phyloP scores from a whole-genome alignment of 1,140 invertebrate species.

The Coboldia fuscipes region DNA sequence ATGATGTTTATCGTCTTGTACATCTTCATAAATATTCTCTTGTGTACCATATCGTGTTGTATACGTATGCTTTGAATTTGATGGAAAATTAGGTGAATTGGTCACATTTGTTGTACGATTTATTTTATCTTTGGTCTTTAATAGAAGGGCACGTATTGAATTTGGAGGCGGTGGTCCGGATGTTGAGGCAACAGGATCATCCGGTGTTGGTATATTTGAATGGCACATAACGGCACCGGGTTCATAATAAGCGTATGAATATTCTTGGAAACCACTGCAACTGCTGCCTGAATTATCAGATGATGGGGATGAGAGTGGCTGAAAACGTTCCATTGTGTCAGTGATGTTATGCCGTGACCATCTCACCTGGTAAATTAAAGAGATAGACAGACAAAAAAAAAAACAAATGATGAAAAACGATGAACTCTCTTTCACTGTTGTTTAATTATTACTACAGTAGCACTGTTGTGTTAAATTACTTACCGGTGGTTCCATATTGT shows the following conservation, averaged over 20 bases:
- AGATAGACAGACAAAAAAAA: too few relatives aligned
- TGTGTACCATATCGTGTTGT: conserved; percentile 58
- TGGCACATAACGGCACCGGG: conserved; percentile 28
- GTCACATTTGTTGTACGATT: conserved; percentile 10
- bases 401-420: too few relatives aligned
- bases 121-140: conserved; percentile 14
- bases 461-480: too few relatives aligned
- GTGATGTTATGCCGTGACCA: conserved; percentile 23
- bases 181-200: conserved; percentile 16
- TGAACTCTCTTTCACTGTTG: too few relatives aligned
- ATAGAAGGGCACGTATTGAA: conserved; percentile 16
- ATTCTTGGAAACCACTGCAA: conserved; percentile 2
- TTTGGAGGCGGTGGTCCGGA: conserved; percentile 21
- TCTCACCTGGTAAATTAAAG: conserved; percentile 8
- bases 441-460: too few relatives aligned
- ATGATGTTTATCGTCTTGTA: conserved; percentile 34
- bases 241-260: conserved; percentile 61
- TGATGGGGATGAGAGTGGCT: conserved; percentile 12
- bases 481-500: too few relatives aligned
- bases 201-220: conserved; percentile 35
- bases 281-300: conserved; percentile 3
- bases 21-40: conserved; percentile 78
- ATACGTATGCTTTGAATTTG: conserved; percentile 32
- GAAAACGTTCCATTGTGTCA: conserved; percentile 28
- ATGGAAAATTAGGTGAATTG: conserved; percentile 13